Evolutionary conservation across 2,888 invertebrate species (phyloP), one percentile per base, ranked within the genome.

Genomic region (Coenonympha glycerion): DNA sequence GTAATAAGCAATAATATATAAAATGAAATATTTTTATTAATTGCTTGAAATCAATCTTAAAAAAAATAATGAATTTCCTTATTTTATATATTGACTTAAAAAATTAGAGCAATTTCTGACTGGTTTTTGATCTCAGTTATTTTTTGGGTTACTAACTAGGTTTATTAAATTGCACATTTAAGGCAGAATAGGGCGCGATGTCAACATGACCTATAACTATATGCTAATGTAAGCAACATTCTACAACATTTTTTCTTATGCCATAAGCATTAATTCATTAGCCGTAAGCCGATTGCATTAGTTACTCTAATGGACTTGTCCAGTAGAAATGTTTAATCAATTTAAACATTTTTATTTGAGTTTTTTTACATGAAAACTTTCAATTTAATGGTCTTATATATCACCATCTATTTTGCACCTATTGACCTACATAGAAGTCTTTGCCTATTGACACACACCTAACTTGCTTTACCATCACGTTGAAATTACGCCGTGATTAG

Each of bases 71-170:
- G n/a, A n/a, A n/a, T n/a, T n/a, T n/a, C n/a, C n/a, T n/a, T n/a
- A n/a, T n/a, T n/a, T n/a, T n/a, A n/a, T n/a, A n/a, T n/a, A n/a
- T 24, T 34, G 3, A 18, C 3, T 18, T 16, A 4, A 4, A 18
- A 19, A n/a, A n/a, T 16, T 1, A 4, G 1, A 6, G n/a, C 18
- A 34, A 4, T 36, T 19, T 19, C 5, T 26, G 40, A 30, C 28
- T 41, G 41, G 18, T 42, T 42, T 42, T 13, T 31, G 42, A 13
- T 42, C 30, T 42, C 21, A 30, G 21, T 42, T 31, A 21, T 2
- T 16, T 15, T 13, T 41, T 4, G 8, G 13, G 13, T 33, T 33
- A 15, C 33, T 15, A 28, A 28, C 11, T n/a, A 26, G 3, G 9
- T 26, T 26, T 26, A 6, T 11, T 19, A 22, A 37, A 1, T 21